Conservation (phyloP, 2,797 vertebrate species). For the Tinamus major region DNA sequence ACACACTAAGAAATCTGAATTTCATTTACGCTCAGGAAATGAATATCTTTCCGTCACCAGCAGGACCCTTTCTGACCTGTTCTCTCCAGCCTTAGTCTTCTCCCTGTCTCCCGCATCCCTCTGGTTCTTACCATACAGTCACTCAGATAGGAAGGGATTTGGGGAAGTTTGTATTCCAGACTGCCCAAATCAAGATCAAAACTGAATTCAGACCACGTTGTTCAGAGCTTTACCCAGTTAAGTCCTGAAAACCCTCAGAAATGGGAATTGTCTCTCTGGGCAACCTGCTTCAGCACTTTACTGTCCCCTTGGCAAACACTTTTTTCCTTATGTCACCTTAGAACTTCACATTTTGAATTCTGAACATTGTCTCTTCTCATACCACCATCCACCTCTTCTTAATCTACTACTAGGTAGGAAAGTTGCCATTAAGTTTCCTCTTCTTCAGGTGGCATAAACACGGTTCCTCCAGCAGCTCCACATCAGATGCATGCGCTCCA, state of each 20-base stretch:
- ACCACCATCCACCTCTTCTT: neutral
- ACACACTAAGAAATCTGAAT: neutral
- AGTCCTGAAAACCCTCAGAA: neutral
- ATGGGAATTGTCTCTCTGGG: neutral
- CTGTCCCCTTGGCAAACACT: neutral
- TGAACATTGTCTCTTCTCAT: neutral
- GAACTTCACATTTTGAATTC: neutral
- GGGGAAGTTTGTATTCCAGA: neutral
- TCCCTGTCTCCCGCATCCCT: neutral
- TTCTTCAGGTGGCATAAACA: neutral
- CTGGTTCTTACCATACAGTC: neutral
- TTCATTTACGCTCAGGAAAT: conserved; percentile 35
- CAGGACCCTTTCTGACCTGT: neutral
- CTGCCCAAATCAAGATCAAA: neutral
- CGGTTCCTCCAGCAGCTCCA: neutral
- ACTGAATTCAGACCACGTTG: neutral
- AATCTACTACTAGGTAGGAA: neutral
- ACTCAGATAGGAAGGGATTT: neutral
- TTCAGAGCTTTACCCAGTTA: neutral
- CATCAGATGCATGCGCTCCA: accelerated
- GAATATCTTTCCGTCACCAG: neutral
- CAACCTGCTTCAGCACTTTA: neutral
- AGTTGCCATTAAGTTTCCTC: neutral
- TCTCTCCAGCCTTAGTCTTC: neutral
- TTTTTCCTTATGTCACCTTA: neutral